These are phyloP conservation scores for Seira sanloemensis DNA, from an alignment of 2,888 invertebrate species.

Conservation along the genomic window DNA sequence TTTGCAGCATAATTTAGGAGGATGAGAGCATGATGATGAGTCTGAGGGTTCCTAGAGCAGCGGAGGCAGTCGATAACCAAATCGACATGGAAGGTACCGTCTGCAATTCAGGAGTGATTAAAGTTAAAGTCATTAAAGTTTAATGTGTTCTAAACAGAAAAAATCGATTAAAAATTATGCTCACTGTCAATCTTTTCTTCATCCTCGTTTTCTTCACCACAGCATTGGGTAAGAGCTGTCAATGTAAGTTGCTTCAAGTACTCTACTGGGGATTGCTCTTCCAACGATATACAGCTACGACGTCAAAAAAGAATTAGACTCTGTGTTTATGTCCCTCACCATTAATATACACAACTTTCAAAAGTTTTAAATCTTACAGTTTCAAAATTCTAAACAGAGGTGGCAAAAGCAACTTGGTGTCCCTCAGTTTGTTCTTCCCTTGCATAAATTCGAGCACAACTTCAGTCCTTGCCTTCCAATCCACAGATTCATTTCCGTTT, in stretches of 20 bases:
- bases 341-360: too few species aligned
- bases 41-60: conserved; percentile 94
- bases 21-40: conserved; percentile 94
- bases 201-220: conserved; percentile 77
- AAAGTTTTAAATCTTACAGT: conserved; percentile 76
- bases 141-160: neutral
- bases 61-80: conserved; percentile 91
- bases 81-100: conserved; percentile 81
- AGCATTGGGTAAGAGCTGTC: conserved; percentile 85
- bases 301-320: neutral
- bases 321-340: too few species aligned
- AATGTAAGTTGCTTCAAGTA: conserved; percentile 92
- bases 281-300: conserved; percentile 83
- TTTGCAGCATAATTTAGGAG: conserved; percentile 87
- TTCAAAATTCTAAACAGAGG: conserved; percentile 86
- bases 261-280: conserved; percentile 88
- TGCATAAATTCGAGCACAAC: conserved; percentile 90
- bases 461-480: conserved; percentile 86
- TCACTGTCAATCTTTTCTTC: conserved; percentile 77
- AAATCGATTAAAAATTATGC: neutral
- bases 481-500: conserved; percentile 81
- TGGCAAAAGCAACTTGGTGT: conserved; percentile 83
- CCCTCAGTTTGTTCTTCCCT: conserved; percentile 86
- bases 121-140: neutral
- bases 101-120: conserved; percentile 44